phyloP scores from a whole-genome alignment of 2,797 vertebrate species.

The Dallia pectoralis region DNA sequence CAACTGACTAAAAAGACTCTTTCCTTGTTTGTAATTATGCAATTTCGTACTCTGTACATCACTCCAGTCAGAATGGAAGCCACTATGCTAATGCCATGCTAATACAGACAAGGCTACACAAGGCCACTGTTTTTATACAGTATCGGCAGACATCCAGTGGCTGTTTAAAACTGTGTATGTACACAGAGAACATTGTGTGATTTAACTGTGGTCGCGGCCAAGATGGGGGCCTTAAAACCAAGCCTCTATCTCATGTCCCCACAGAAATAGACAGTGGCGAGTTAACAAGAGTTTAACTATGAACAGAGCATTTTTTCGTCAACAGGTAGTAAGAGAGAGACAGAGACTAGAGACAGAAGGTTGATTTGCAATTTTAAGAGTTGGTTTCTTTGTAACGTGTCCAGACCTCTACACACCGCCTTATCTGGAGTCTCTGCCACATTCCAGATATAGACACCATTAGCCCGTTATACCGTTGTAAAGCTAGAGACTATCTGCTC shows the following conservation, averaged over 20 bases:
- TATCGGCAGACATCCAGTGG: neutral
- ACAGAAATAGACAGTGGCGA: conserved; percentile 3
- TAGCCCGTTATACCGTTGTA: neutral
- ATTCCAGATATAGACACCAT: neutral
- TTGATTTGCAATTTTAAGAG: neutral
- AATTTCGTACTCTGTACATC: neutral
- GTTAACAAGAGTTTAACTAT: conserved; percentile 15
- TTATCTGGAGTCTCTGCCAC: neutral
- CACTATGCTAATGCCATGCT: neutral
- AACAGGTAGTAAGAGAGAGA: neutral
- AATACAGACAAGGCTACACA: neutral
- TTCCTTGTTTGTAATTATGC: neutral
- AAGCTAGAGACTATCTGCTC: neutral
- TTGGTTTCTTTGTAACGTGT: neutral
- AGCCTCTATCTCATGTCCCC: conserved; percentile 27
- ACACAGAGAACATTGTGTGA: conserved; percentile 16
- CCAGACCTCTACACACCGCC: neutral
- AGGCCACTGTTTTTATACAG: neutral
- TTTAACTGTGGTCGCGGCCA: conserved; percentile 27
- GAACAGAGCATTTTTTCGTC: conserved; percentile 22
- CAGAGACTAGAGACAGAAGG: neutral
- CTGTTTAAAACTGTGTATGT: neutral
- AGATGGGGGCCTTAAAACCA: neutral
- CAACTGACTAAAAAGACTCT: too few species aligned
- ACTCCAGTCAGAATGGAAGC: neutral